Evolutionary conservation across 2,888 invertebrate genomes (phyloP).

Genomic region (Miltochrista miniata): DNA sequence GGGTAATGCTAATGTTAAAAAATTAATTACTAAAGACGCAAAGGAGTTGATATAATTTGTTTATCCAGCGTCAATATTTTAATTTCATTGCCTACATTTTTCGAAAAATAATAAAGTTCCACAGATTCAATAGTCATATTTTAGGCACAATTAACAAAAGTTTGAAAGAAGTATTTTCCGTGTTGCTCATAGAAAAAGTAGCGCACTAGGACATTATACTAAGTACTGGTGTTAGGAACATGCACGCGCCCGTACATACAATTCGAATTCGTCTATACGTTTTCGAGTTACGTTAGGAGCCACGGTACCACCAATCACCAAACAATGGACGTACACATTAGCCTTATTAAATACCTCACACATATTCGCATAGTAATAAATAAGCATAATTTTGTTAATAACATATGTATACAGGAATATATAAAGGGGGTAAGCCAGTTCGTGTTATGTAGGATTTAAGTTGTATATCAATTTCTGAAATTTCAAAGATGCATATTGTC

Average conservation of each 20-base stretch:
- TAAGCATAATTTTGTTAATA: neutral
- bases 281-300: neutral
- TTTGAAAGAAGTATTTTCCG: neutral
- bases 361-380: neutral
- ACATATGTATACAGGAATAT: neutral
- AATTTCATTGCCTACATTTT: too few species aligned
- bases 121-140: too few species aligned
- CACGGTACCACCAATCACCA: slow-evolving; percentile 1
- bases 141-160: too few species aligned
- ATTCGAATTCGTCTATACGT: slow-evolving; percentile 1
- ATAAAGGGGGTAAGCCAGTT: neutral
- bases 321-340: neutral
- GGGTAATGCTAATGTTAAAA: too few species aligned
- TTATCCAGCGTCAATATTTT: too few species aligned
- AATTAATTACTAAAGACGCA: too few species aligned
- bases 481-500: neutral
- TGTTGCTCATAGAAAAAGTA: slow-evolving; percentile 1
- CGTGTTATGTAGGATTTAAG: neutral
- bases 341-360: neutral
- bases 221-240: slow-evolving; percentile 33
- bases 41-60: too few species aligned
- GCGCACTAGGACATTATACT: slow-evolving; percentile 13
- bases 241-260: slow-evolving; percentile 34
- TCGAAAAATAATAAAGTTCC: too few species aligned
- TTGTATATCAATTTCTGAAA: neutral